Percentiles rank a stretch among this genome's conserved stretches.
Evolutionary conservation across 2,888 invertebrate species (phyloP).

Genomic region (Penaeus monodon): DNA sequence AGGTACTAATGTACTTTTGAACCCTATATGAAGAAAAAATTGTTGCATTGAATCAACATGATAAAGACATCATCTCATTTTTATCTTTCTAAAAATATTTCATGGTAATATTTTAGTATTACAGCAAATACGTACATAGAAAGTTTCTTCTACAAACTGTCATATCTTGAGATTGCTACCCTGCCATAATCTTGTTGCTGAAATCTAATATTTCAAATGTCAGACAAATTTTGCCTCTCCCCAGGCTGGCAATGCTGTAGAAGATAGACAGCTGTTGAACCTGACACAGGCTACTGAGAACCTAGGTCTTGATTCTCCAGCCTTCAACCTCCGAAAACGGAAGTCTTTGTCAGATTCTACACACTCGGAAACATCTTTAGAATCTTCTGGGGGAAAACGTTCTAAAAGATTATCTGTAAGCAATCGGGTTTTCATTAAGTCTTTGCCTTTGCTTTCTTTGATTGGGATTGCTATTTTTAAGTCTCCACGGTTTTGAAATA

Average conservation of each 20-base stretch:
- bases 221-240: neutral
- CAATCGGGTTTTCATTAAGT: neutral
- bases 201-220: neutral
- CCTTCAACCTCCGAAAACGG: constrained; percentile 62
- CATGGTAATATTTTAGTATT: no score
- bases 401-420: constrained; percentile 60
- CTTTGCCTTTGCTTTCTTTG: neutral
- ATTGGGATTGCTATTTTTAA: no score
- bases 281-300: constrained; percentile 59
- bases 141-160: no score
- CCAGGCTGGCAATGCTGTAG: constrained; percentile 58
- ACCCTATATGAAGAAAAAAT: no score
- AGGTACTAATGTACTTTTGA: no score
- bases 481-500: no score
- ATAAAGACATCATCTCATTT: no score
- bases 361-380: constrained; percentile 32
- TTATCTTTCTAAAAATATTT: no score
- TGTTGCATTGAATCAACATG: no score
- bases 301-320: constrained; percentile 59
- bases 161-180: no score
- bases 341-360: constrained; percentile 60
- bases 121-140: no score
- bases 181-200: neutral
- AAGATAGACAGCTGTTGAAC: constrained; percentile 52
- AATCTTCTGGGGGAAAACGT: constrained; percentile 44